Conservation (phyloP, 2,797 vertebrate species). For the Galagoides demidoff region DNA sequence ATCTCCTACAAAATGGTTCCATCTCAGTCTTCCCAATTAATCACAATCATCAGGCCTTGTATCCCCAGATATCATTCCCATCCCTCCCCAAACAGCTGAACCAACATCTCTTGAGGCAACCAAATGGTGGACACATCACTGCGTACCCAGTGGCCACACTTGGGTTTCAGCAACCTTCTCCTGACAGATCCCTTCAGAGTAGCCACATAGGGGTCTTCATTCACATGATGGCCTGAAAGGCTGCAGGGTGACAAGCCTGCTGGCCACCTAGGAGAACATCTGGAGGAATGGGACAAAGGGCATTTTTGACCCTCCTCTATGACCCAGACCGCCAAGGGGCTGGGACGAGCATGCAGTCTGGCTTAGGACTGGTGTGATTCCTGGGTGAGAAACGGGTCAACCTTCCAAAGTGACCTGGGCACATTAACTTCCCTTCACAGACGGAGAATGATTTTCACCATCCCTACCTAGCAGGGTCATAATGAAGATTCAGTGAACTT, state of each 20-base stretch:
- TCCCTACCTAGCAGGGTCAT: not conserved
- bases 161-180: slow-evolving; percentile 60
- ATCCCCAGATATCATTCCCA: slow-evolving; percentile 73
- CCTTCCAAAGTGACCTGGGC: not conserved
- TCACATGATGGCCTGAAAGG: slow-evolving; percentile 47
- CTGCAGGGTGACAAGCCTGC: slow-evolving; percentile 62
- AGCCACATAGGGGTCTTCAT: slow-evolving; percentile 19
- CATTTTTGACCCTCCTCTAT: slow-evolving; percentile 47
- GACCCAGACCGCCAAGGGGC: slow-evolving; percentile 32
- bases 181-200: slow-evolving; percentile 63
- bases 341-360: not conserved
- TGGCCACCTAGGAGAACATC: slow-evolving; percentile 67
- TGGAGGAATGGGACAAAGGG: slow-evolving; percentile 71
- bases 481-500: not conserved
- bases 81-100: slow-evolving; percentile 80
- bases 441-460: not conserved
- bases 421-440: not conserved
- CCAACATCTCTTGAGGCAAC: slow-evolving; percentile 74
- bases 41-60: slow-evolving; percentile 52
- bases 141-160: slow-evolving; percentile 43
- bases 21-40: slow-evolving; percentile 57
- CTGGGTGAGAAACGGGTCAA: not conserved
- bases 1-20: not conserved
- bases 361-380: not conserved
- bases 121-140: slow-evolving; percentile 80